Conservation (phyloP, 2,797 vertebrate species). For the Loriculus beryllinus region DNA sequence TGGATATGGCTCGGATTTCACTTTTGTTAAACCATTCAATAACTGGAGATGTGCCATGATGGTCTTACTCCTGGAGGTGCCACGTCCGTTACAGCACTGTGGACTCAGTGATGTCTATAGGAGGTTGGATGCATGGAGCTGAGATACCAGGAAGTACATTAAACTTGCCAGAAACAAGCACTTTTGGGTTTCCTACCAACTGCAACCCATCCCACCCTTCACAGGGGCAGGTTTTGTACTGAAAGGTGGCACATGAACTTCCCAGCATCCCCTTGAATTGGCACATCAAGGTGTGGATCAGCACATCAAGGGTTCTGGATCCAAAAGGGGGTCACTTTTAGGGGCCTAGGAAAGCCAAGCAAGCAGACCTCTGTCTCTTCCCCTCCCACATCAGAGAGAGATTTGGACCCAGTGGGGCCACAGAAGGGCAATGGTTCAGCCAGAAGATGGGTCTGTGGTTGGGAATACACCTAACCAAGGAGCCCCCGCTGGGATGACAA, state of each 20-base stretch:
- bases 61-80: background rate
- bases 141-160: rapidly evolving
- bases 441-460: rapidly evolving
- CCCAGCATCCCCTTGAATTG: background rate
- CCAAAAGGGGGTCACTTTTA: background rate
- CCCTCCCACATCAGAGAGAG: background rate
- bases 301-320: background rate
- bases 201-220: background rate
- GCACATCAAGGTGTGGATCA: background rate
- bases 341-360: background rate
- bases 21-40: rapidly evolving
- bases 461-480: rapidly evolving
- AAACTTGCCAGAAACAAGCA: background rate
- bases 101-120: background rate
- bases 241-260: background rate
- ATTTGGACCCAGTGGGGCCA: rapidly evolving
- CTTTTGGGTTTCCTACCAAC: background rate
- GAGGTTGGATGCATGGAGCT: rapidly evolving
- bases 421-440: rapidly evolving
- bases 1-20: background rate
- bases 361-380: background rate
- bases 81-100: rapidly evolving
- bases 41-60: rapidly evolving
- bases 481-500: background rate
- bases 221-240: rapidly evolving